Percentiles rank a stretch among this genome's conserved stretches.
These are phyloP conservation scores for Popillia japonica DNA, from an alignment of 1,140 invertebrate genomes.

Conservation along the genomic window DNA sequence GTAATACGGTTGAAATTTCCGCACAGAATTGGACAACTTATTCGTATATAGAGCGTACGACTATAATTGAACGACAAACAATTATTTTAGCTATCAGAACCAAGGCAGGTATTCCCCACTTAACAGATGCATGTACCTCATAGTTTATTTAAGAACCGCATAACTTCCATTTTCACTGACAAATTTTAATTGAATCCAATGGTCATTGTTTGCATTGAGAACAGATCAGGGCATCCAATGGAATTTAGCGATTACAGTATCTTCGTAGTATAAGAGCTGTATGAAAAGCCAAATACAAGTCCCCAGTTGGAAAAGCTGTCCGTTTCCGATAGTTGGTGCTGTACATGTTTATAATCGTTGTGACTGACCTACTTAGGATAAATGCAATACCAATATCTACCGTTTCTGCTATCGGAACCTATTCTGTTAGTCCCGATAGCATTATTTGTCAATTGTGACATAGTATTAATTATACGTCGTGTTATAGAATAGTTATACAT, in stretches of 20 bases:
- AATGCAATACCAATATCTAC: not conserved
- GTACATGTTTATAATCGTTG: not conserved
- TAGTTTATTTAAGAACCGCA: not conserved
- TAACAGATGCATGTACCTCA: not conserved
- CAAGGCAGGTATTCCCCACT: not conserved
- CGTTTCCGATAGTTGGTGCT: not conserved
- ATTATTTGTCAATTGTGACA: too few species aligned
- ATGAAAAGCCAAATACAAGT: not conserved
- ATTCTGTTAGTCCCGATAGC: not conserved
- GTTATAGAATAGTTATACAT: too few species aligned
- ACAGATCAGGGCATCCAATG: not conserved
- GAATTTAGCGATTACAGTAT: not conserved
- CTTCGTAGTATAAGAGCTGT: not conserved
- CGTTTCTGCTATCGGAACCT: not conserved
- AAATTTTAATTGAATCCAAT: conserved; percentile 9
- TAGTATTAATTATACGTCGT: too few species aligned
- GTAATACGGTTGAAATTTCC: too few species aligned
- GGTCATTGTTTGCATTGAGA: not conserved
- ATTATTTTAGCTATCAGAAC: not conserved
- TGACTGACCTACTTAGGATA: conserved; percentile 3
- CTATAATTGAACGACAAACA: not conserved
- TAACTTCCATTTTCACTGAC: not conserved
- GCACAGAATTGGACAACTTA: too few species aligned
- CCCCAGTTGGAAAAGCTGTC: not conserved
- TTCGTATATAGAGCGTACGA: too few species aligned